These are phyloP conservation scores for Sylvicola cinctus DNA, from an alignment of 2,888 invertebrate species.

Conservation along the genomic window DNA sequence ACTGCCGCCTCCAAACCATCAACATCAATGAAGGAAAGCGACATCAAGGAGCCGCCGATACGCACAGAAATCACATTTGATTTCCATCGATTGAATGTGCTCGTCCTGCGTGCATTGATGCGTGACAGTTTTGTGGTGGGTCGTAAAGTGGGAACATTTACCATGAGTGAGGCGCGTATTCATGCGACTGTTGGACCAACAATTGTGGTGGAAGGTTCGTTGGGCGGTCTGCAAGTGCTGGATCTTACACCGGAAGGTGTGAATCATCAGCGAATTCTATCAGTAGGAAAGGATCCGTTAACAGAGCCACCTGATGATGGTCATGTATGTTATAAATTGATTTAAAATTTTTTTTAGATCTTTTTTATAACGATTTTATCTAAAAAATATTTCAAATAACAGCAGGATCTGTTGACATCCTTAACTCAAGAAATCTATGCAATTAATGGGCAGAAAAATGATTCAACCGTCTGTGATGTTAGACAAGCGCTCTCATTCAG, in stretches of 20 bases:
- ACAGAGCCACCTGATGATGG: constrained; percentile 23
- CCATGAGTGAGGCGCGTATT: constrained; percentile 75
- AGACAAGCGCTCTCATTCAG: constrained; percentile 24
- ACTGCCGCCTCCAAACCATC: constrained; percentile 6
- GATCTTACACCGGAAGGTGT: constrained; percentile 72
- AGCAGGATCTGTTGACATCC: constrained; percentile 9
- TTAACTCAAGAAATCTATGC: constrained; percentile 20
- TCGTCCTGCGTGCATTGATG: constrained; percentile 61
- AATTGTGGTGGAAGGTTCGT: constrained; percentile 58
- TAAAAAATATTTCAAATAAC: neutral
- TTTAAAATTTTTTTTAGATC: constrained; percentile 16
- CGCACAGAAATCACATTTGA: constrained; percentile 77
- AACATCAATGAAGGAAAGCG: constrained; percentile 4
- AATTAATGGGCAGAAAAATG: constrained; percentile 17
- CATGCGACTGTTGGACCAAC: constrained; percentile 55
- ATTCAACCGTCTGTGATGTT: constrained; percentile 16
- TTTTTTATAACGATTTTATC: neutral
- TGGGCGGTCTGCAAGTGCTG: constrained; percentile 79
- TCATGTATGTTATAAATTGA: no score
- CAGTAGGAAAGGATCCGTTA: constrained; percentile 59
- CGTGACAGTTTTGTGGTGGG: constrained; percentile 50
- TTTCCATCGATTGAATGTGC: constrained; percentile 75
- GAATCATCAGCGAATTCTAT: constrained; percentile 65
- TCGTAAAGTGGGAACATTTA: constrained; percentile 83
- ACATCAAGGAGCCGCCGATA: constrained; percentile 15